These are phyloP conservation scores for Geococcyx californianus DNA, from an alignment of 2,113 vertebrate genomes.

Conservation along the genomic window DNA sequence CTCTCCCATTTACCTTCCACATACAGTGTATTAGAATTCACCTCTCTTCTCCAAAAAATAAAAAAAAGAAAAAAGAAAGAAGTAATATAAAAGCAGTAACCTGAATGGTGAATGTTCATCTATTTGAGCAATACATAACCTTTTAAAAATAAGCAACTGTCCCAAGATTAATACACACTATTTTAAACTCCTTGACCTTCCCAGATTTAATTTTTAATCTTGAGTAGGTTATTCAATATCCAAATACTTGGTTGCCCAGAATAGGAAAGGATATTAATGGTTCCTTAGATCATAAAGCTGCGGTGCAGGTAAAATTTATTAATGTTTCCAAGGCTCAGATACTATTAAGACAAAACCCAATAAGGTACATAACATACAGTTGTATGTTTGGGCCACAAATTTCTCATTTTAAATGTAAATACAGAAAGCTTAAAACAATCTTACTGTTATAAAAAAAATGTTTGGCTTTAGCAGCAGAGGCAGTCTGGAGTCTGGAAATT, in stretches of 20 bases:
- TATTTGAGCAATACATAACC: neutral
- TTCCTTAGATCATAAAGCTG: neutral
- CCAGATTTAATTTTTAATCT: neutral
- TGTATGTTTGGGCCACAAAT: neutral
- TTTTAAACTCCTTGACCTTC: neutral
- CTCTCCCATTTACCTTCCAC: neutral
- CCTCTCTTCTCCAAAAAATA: neutral
- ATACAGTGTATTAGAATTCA: neutral
- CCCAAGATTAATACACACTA: neutral
- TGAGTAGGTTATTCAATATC: neutral
- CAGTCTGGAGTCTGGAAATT: neutral
- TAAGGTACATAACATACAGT: neutral
- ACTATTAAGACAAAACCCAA: neutral
- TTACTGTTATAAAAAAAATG: neutral
- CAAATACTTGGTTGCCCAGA: neutral
- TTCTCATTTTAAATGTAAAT: neutral
- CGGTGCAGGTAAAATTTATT: neutral
- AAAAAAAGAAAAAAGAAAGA: neutral
- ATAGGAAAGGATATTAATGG: neutral
- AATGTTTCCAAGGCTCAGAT: neutral
- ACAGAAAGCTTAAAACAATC: neutral
- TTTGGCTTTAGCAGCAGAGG: neutral
- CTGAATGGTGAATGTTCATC: neutral
- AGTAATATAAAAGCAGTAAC: neutral
- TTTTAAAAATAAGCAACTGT: neutral